These are phyloP conservation scores for Trissolcus basalis DNA, from an alignment of 1,140 invertebrate genomes.

Conservation along the genomic window DNA sequence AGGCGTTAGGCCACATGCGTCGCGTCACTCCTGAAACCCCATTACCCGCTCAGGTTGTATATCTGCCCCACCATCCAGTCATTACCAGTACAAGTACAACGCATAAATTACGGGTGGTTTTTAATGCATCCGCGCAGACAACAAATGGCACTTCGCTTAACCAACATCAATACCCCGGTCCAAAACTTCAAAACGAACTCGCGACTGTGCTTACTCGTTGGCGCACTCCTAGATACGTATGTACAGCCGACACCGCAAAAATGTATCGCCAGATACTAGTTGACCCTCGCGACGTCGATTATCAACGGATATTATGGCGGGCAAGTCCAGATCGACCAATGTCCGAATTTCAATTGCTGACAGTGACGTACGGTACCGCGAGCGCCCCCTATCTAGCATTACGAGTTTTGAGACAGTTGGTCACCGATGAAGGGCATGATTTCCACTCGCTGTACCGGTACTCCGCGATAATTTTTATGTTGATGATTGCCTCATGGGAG, in stretches of 20 bases:
- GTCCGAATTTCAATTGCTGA: neutral
- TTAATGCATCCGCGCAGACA: neutral
- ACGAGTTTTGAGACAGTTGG: neutral
- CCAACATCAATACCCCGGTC: neutral
- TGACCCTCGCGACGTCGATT: neutral
- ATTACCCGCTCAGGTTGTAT: no score
- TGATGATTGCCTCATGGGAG: neutral
- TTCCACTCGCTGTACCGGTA: neutral
- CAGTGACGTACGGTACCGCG: neutral
- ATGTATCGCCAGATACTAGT: conserved; percentile 3
- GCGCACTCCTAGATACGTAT: neutral
- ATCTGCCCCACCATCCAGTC: no score
- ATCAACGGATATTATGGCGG: neutral
- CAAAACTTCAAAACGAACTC: neutral
- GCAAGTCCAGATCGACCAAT: neutral
- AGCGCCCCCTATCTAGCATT: neutral
- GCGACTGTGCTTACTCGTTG: neutral
- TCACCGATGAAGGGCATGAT: neutral
- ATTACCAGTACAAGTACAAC: no score
- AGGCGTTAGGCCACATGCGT: neutral
- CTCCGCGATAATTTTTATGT: neutral
- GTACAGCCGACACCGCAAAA: neutral
- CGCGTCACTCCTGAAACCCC: no score
- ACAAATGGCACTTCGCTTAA: neutral
- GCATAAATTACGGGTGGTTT: neutral